Evolutionary conservation across 2,113 vertebrate genomes (phyloP), one percentile per base, ranked within the genome.

Genomic region (Seriola quinqueradiata): DNA sequence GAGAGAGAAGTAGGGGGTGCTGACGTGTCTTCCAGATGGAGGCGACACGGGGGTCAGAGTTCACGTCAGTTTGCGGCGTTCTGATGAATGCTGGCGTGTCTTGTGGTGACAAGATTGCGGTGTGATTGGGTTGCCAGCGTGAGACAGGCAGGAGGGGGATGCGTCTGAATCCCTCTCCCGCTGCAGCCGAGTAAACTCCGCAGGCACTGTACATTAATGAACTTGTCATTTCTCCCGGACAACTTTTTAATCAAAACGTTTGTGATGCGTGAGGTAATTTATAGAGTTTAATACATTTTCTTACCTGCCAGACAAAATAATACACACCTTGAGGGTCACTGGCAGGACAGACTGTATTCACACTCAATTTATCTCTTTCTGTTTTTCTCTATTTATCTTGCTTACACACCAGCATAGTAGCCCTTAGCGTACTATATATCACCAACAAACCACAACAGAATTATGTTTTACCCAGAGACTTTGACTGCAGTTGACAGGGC

Each of bases 11-110:
- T 7, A 69, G 83, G 83, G 79, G 79, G 84, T 74, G 87, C 78
- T 66, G 61, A 86, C 57, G 65, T 63, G 63, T 87, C 75, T 74
- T 89, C 88, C 83, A 90, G 88, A 90, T 79, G 88, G 89, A 89
- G 82, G 89, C 78, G 80, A 92, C 85, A 77, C 28, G 1, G 87
- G 28, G 93, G 91, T 95, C 88, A 90, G 82, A 89, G 93, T 87
- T 93, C 79, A 8, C 57, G 84, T 93, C 94, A 89, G 76, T 67
- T 85, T 61, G 65, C 28, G 48, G 83, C n/a, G 67, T 78, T 88
- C 77, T 91, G 93, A 94, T 91, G 91, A 92, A 85, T 68, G 74
- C 81, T 75, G 89, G 81, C 79, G 65, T 72, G 84, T 83, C 75
- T 73, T 67, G 84, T 38, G 76, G 79, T 84, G 92, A 88, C 84